Evolutionary conservation across 2,113 vertebrate genomes (phyloP), one percentile per base, ranked within the genome.

Genomic region (Empidonax traillii): DNA sequence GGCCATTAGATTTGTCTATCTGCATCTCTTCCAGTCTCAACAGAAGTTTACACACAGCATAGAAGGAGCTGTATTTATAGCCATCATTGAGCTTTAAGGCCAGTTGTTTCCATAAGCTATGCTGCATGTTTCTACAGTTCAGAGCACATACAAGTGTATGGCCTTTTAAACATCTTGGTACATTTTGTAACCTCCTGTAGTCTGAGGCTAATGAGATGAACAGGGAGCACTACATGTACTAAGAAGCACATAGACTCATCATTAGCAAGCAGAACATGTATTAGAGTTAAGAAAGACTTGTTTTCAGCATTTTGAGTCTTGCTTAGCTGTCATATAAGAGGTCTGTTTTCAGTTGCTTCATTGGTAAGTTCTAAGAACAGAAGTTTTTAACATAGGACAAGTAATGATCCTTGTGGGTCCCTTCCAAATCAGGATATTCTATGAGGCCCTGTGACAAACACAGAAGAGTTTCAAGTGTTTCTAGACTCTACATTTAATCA

Each of bases 271-370:
- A 61, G 44, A 31, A 28, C 19, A 17, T 5, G 17, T 18, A n/a
- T 30, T 41, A 44, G 13, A 59, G 33, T 56, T 79, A 62, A 88
- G 35, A 44, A 85, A 65, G 21, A n/a, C 9, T 55, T 75, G 3
- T 84, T 85, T 37, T 69, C 44, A 84, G 24, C 25, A 35, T 53
- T 88, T 84, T 86, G 14, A 76, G 31, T 84, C 37, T 74, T 84
- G 11, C 18, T 12, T 39, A 37, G 8, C 27, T 56, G 46, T 15
- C 31, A 80, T 8, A 16, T 37, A 47, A 83, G 23, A 72, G 14
- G 33, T 73, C 12, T 90, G 19, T 23, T 80, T 94, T 80, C 51
- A 66, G 43, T 11, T 86, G 53, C 15, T 39, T 84, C 30, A 66
- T 66, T 7, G 11, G 25, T 58, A 86, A 90, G 2, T 69, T 47